phyloP scores from a whole-genome alignment of 2,888 invertebrate genomes.

The Drosophila acutilabella region DNA sequence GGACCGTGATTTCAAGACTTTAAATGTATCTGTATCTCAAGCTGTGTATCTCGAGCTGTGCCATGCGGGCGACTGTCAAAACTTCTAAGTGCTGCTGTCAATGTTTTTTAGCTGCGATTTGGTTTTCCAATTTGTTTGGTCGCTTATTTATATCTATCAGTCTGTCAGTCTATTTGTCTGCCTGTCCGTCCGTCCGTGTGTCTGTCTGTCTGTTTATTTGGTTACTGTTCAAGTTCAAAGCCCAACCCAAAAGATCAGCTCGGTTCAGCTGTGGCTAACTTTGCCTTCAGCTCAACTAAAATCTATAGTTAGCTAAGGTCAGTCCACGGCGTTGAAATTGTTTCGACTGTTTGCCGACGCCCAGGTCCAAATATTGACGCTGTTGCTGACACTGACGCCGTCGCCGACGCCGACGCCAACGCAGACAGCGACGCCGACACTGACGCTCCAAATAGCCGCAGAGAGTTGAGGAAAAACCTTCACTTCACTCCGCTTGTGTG shows the following conservation, averaged over 20 bases:
- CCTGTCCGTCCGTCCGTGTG: slow-evolving; percentile 10
- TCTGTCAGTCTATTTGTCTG: neutral
- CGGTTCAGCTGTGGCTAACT: slow-evolving; percentile 22
- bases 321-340: slow-evolving; percentile 67
- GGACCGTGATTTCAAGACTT: slow-evolving; percentile 33
- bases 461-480: slow-evolving; percentile 74
- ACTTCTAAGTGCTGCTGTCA: slow-evolving; percentile 50
- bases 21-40: slow-evolving; percentile 15
- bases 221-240: slow-evolving; percentile 72
- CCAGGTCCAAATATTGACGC: slow-evolving; percentile 74
- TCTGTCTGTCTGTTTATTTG: slow-evolving; percentile 25
- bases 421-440: neutral
- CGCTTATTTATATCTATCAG: slow-evolving; percentile 22
- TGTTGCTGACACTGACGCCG: slow-evolving; percentile 54
- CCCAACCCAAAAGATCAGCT: slow-evolving; percentile 71
- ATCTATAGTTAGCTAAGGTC: slow-evolving; percentile 70
- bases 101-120: slow-evolving; percentile 29
- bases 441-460: slow-evolving; percentile 67
- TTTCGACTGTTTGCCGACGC: slow-evolving; percentile 73
- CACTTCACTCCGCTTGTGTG: slow-evolving; percentile 25
- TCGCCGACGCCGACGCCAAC: neutral
- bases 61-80: slow-evolving; percentile 64
- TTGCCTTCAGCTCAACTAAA: slow-evolving; percentile 49
- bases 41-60: slow-evolving; percentile 20
- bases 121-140: slow-evolving; percentile 65